These are phyloP conservation scores for Gallinago undulata DNA, from an alignment of 2,113 vertebrate species.

Conservation along the genomic window DNA sequence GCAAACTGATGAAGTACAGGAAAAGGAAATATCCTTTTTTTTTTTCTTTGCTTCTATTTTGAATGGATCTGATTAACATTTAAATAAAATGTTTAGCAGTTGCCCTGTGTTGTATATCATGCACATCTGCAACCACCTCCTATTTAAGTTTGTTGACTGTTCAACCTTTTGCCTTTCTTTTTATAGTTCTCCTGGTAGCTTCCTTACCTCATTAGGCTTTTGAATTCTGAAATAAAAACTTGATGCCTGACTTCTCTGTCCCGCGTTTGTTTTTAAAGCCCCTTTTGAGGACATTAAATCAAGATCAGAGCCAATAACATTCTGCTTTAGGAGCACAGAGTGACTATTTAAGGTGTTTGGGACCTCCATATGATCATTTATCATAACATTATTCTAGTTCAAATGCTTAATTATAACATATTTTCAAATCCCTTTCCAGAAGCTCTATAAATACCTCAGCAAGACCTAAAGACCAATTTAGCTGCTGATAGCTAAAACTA, in stretches of 20 bases:
- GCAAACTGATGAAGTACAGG: neutral
- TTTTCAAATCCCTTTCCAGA: constrained; percentile 32
- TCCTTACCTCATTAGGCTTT: constrained; percentile 40
- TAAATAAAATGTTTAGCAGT: neutral
- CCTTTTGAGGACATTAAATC: constrained; percentile 21
- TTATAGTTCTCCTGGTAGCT: constrained; percentile 36
- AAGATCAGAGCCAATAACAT: constrained; percentile 15
- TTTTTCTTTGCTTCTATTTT: neutral
- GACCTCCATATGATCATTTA: constrained; percentile 40
- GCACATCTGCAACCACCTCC: constrained; percentile 21
- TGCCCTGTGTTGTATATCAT: neutral
- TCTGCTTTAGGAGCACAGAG: constrained; percentile 27
- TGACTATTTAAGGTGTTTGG: constrained; percentile 42
- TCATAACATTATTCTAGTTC: constrained; percentile 60
- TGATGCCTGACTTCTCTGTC: constrained; percentile 29
- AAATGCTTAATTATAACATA: constrained; percentile 41
- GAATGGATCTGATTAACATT: constrained; percentile 35
- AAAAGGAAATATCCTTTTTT: neutral
- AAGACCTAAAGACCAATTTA: constrained; percentile 1
- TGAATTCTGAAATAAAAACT: constrained; percentile 48
- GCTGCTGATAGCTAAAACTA: neutral
- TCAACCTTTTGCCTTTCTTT: constrained; percentile 51
- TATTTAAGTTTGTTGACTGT: neutral
- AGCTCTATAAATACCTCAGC: constrained; percentile 40
- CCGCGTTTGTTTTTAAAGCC: neutral